A percentile compares a stretch with the other conserved stretches of the same genome.
These are phyloP conservation scores for Amblyopsis hoosieri DNA, from an alignment of 2,797 vertebrate genomes.

Conservation along the genomic window DNA sequence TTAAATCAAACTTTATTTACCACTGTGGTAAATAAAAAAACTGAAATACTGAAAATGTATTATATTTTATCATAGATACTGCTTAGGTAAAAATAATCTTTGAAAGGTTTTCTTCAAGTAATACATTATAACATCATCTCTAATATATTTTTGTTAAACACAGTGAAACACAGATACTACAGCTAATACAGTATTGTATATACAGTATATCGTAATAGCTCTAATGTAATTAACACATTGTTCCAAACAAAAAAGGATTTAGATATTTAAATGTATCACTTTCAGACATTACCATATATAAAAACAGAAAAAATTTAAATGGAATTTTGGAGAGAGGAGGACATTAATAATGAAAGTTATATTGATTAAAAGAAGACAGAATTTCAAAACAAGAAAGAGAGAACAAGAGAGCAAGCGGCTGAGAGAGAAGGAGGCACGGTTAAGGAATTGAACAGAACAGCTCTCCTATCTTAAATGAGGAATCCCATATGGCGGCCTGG, in stretches of 20 bases:
- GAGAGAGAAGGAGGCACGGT: constrained; percentile 56
- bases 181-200: no score
- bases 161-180: no score
- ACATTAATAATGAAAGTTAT: constrained; percentile 60
- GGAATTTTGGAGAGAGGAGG: constrained; percentile 22
- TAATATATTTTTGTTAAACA: no score
- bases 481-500: constrained; percentile 84
- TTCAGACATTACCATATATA: constrained; percentile 14
- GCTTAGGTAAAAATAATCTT: constrained; percentile 35
- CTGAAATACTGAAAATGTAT: constrained; percentile 41
- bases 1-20: constrained; percentile 3
- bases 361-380: constrained; percentile 56
- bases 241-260: no score
- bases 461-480: constrained; percentile 80
- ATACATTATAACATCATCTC: background rate
- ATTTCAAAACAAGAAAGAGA: constrained; percentile 40
- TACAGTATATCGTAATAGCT: no score
- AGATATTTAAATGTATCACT: no score
- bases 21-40: constrained; percentile 56
- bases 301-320: constrained; percentile 24
- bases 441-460: constrained; percentile 66
- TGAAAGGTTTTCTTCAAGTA: constrained; percentile 13
- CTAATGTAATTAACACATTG: no score
- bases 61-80: constrained; percentile 25
- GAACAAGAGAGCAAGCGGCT: constrained; percentile 7